A percentile compares a stretch with the other conserved stretches of the same genome.
These are phyloP conservation scores for Nineta flava DNA, from an alignment of 2,888 invertebrate species.

Conservation along the genomic window DNA sequence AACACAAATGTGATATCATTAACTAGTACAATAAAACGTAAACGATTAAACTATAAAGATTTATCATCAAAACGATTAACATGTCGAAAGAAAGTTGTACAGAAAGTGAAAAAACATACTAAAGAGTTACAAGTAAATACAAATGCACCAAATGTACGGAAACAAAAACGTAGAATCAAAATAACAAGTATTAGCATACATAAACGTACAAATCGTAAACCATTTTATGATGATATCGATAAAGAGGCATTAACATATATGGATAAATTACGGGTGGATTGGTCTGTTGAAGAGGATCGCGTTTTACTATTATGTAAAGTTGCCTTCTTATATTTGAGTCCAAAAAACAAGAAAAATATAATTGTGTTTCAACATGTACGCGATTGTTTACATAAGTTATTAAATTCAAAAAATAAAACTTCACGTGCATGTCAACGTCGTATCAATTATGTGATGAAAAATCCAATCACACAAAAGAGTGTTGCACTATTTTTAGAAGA, in stretches of 20 bases:
- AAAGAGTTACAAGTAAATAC: neutral
- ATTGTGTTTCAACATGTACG: slow-evolving; percentile 31
- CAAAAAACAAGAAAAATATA: slow-evolving; percentile 24
- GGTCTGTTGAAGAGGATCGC: slow-evolving; percentile 52
- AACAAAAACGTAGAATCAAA: neutral
- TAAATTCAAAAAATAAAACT: slow-evolving; percentile 45
- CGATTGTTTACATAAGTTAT: slow-evolving; percentile 36
- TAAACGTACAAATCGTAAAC: slow-evolving; percentile 10
- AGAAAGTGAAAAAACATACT: slow-evolving; percentile 1
- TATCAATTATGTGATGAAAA: slow-evolving; percentile 39
- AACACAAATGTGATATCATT: neutral
- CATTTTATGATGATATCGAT: slow-evolving; percentile 44
- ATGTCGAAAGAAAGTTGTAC: neutral
- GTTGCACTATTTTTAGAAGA: slow-evolving; percentile 43
- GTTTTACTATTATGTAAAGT: slow-evolving; percentile 49
- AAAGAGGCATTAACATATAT: slow-evolving; percentile 42
- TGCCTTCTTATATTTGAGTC: slow-evolving; percentile 37
- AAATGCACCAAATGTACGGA: neutral
- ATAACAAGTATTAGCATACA: slow-evolving; percentile 4
- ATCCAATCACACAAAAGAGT: slow-evolving; percentile 38
- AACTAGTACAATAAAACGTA: neutral
- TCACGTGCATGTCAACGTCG: slow-evolving; percentile 50
- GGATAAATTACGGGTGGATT: slow-evolving; percentile 41
- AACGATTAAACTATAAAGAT: neutral
- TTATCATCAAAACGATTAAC: neutral